Base-by-base conservation (phyloP, 23 tunicate species). In the Ascidia mentula region DNA sequence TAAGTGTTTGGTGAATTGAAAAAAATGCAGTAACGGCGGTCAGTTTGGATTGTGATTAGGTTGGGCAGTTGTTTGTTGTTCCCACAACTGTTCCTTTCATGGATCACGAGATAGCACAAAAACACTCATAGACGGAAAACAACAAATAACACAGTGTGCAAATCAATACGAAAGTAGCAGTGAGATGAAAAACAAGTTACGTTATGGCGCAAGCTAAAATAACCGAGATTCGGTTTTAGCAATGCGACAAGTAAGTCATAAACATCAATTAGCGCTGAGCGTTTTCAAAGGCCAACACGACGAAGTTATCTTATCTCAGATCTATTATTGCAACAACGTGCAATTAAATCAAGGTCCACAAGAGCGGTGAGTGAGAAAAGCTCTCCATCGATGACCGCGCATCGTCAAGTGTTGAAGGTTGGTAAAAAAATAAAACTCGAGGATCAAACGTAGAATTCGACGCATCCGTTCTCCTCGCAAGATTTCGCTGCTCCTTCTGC, bases 391-490 rank as follows among this genome's bases (percentile, higher is more conserved):
- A 53, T 53, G 65, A 53, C 7, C 65, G 65, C 22, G 12, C 13
- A 28, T 9, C 65, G 65, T 53, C 22, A 9, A 9, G 13, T 20
- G 28, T 20, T 53, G 65, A 20, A 28, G 65, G 65, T 53, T 53
- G 7, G 65, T 3, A 20, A n/a, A 28, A 28, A 53, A 53, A 53
- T 53, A 53, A 28, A 53, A 5, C 13, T 53, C 24, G 13, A 9
- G 22, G 32, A 45, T 94, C 81, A 96, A 37, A 96, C 99, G 85
- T 90, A 96, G 42, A 96, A 96, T 71, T 96, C 99, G 40, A 90
- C 88, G 86, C 99, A 96, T 31, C 99, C 99, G 39, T 80, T 89
- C 39, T 96, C 99, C 37, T 72, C 92, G 80, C 99, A 96, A 7
- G 96, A 76, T 37, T 86, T 90, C 18, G 99, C 99, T 2, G 92